These are phyloP conservation scores for Phyllotreta striolata DNA, from an alignment of 2,888 invertebrate genomes.

Conservation along the genomic window DNA sequence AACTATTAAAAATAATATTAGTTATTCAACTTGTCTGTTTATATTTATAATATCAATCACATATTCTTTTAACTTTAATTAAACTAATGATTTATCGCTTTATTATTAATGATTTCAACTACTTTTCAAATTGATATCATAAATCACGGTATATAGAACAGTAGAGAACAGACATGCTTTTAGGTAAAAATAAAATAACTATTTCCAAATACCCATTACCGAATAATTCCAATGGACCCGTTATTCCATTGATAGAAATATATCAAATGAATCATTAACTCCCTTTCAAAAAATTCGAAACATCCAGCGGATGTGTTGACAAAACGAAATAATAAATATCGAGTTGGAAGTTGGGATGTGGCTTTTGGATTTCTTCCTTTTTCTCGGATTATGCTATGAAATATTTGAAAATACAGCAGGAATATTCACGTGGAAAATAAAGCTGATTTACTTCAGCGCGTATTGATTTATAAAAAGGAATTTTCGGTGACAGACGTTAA, in stretches of 20 bases:
- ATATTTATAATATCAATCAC: no score
- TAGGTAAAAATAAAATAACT: background rate
- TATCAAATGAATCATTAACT: background rate
- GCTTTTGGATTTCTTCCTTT: conserved; percentile 3
- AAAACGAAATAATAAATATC: conserved; percentile 12
- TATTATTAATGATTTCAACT: no score
- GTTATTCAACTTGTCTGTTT: no score
- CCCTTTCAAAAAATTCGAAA: no score
- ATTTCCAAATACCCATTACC: background rate
- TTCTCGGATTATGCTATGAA: conserved; percentile 12
- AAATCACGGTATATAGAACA: no score
- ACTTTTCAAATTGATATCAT: no score
- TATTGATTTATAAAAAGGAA: conserved; percentile 9
- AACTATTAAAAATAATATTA: no score
- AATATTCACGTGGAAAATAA: conserved; percentile 8
- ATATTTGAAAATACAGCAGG: conserved; percentile 17
- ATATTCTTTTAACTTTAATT: no score
- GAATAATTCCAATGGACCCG: background rate
- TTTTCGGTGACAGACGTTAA: background rate
- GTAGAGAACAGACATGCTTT: background rate
- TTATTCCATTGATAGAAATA: background rate
- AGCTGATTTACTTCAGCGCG: background rate
- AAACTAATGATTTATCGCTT: no score
- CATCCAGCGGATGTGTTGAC: background rate
- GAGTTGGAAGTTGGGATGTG: conserved; percentile 9